Evolutionary conservation across 2,888 invertebrate genomes (phyloP).

Genomic region (Tenthredo mesomela): DNA sequence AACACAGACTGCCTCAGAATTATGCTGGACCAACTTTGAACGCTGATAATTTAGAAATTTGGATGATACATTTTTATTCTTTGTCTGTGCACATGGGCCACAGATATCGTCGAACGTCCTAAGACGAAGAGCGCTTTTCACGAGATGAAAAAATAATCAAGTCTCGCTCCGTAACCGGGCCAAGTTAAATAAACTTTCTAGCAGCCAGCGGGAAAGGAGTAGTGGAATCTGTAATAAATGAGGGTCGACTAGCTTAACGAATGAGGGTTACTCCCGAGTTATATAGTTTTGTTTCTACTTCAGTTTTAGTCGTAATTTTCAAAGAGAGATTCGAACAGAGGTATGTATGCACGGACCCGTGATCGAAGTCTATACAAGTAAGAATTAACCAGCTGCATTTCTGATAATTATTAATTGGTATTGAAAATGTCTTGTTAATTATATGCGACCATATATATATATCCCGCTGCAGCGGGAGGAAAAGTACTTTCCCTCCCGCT

Average conservation of each 20-base stretch:
- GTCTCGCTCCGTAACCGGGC: conserved; percentile 64
- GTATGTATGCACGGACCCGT: background rate
- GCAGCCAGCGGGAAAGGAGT: conserved; percentile 17
- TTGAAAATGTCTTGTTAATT: background rate
- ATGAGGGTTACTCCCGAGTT: conserved; percentile 40
- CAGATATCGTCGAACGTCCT: conserved; percentile 52
- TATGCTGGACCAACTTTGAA: background rate
- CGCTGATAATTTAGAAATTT: conserved; percentile 24
- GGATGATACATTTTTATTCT: conserved; percentile 11
- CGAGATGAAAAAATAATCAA: conserved; percentile 71
- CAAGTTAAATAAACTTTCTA: conserved; percentile 60
- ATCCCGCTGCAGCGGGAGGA: too few relatives aligned
- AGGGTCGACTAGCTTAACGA: conserved; percentile 42
- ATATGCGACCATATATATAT: too few relatives aligned
- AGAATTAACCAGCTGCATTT: background rate
- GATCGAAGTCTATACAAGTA: background rate
- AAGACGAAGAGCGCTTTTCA: conserved; percentile 36
- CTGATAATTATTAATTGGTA: background rate
- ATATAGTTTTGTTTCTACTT: conserved; percentile 42
- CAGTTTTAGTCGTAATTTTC: conserved; percentile 40
- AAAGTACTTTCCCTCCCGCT: too few relatives aligned
- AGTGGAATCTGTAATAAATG: conserved; percentile 37
- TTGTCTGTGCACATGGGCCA: conserved; percentile 1
- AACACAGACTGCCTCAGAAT: conserved; percentile 50
- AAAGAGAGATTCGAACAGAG: background rate